Evolutionary conservation across 2,888 invertebrate genomes (phyloP).

Genomic region (Limnephilus lunatus): DNA sequence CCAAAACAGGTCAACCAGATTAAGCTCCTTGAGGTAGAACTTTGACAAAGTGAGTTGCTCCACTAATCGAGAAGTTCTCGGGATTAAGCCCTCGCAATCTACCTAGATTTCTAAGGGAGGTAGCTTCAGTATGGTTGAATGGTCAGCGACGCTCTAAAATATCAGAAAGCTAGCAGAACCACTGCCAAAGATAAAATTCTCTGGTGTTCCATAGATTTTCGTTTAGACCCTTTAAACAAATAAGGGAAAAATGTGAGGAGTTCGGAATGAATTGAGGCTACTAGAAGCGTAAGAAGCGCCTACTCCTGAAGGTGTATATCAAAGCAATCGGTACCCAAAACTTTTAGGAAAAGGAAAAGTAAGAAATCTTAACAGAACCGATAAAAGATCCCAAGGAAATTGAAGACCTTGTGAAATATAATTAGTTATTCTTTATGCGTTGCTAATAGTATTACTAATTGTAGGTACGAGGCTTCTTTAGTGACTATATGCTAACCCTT

Average conservation of each 20-base stretch:
- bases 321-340: background rate
- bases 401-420: too few relatives aligned
- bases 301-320: background rate
- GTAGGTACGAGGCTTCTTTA: too few relatives aligned
- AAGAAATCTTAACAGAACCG: too few relatives aligned
- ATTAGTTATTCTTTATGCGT: too few relatives aligned
- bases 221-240: background rate
- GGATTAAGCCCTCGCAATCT: background rate
- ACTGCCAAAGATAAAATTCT: background rate
- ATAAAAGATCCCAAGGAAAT: too few relatives aligned
- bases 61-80: background rate
- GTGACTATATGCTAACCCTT: too few relatives aligned
- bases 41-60: background rate
- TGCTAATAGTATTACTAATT: too few relatives aligned
- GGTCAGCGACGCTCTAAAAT: background rate
- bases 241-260: background rate
- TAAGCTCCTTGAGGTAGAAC: background rate
- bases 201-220: background rate
- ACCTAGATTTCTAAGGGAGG: background rate
- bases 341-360: too few relatives aligned
- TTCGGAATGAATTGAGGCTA: background rate
- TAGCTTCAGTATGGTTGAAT: background rate
- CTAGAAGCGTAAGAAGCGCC: background rate
- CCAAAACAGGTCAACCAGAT: background rate
- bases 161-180: background rate